phyloP scores from a whole-genome alignment of 2,113 vertebrate species.

The Dendropsophus ebraccatus region DNA sequence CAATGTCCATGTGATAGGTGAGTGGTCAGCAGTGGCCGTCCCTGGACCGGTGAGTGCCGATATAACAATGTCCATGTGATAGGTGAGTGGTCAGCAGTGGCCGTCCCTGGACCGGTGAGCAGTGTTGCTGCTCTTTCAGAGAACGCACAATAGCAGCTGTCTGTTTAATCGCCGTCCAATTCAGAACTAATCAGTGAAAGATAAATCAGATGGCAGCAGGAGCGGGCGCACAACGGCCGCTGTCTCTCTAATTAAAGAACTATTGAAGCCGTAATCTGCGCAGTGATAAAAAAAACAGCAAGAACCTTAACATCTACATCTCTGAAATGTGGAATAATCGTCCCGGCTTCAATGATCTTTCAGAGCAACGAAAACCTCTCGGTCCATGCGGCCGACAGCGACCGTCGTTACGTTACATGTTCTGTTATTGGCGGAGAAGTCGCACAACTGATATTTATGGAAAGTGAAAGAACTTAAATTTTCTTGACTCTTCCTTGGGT shows the following conservation, averaged over 20 bases:
- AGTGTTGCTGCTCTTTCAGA: conserved; percentile 60
- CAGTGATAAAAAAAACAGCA: conserved; percentile 77
- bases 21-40: too few relatives aligned
- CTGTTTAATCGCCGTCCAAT: conserved; percentile 73
- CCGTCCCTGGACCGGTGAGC: neutral
- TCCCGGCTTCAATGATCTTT: conserved; percentile 68
- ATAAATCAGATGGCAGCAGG: conserved; percentile 72
- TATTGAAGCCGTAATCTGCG: conserved; percentile 77
- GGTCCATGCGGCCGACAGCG: too few relatives aligned
- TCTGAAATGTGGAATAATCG: conserved; percentile 64
- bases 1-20: too few relatives aligned
- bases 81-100: too few relatives aligned
- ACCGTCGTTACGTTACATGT: too few relatives aligned
- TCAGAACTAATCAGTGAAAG: conserved; percentile 75
- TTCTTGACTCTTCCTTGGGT: too few relatives aligned
- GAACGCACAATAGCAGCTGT: conserved; percentile 74
- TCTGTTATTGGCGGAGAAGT: too few relatives aligned
- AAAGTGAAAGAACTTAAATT: too few relatives aligned
- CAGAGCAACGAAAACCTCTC: conserved; percentile 55
- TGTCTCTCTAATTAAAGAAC: conserved; percentile 77
- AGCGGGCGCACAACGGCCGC: conserved; percentile 77
- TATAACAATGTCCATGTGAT: too few relatives aligned
- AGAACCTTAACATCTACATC: conserved; percentile 79
- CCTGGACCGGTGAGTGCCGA: too few relatives aligned
- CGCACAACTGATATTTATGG: too few relatives aligned